phyloP scores from a whole-genome alignment of 2,797 vertebrate genomes.

The Martes flavigula region DNA sequence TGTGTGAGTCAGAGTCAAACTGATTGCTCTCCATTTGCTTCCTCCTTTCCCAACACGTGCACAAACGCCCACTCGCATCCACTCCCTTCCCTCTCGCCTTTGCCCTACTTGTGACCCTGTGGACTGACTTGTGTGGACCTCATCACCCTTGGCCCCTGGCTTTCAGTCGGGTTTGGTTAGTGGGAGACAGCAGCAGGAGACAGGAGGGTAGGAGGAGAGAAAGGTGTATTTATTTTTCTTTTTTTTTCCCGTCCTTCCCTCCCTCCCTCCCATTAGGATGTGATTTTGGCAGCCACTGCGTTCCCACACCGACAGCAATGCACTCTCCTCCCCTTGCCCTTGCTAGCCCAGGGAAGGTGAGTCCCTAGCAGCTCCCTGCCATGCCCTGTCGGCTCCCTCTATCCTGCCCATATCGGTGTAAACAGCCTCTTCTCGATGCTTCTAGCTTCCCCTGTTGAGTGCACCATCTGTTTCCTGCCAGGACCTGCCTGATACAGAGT shows the following conservation, averaged over 20 bases:
- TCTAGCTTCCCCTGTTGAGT: constrained; percentile 56
- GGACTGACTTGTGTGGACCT: neutral
- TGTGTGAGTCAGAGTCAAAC: neutral
- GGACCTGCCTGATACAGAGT: constrained; percentile 60
- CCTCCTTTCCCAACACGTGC: neutral
- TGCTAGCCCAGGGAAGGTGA: neutral
- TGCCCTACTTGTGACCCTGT: neutral
- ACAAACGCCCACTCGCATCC: neutral
- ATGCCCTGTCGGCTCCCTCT: constrained; percentile 28
- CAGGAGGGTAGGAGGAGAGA: neutral
- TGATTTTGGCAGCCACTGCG: neutral
- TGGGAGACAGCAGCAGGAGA: neutral
- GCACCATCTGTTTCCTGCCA: constrained; percentile 74
- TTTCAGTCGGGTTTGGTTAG: constrained; percentile 30
- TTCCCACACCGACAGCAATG: neutral
- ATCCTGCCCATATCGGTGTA: constrained; percentile 14
- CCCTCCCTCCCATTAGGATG: neutral
- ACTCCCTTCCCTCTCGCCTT: neutral
- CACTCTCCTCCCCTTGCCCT: neutral
- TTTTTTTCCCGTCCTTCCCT: too few relatives aligned
- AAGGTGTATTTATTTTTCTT: neutral
- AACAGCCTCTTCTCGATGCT: constrained; percentile 59
- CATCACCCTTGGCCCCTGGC: neutral
- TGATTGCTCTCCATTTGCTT: neutral
- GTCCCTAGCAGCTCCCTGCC: neutral